phyloP scores from a whole-genome alignment of 1,140 invertebrate species.

The Asbolus verrucosus region DNA sequence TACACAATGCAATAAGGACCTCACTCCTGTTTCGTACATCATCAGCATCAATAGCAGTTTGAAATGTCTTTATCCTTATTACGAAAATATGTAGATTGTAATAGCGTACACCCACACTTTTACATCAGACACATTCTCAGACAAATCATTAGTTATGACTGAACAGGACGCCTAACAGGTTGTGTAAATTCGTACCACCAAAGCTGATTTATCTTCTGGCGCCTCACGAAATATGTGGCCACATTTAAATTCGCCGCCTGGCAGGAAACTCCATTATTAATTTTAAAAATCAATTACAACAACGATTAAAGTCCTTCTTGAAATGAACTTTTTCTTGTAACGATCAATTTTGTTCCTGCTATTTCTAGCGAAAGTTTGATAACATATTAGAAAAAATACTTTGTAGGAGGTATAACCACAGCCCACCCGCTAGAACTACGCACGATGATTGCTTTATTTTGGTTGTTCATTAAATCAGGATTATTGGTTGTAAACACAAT shows the following conservation, averaged over 20 bases:
- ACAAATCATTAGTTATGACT: conserved; percentile 38
- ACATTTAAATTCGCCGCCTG: conserved; percentile 20
- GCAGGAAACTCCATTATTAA: conserved; percentile 1
- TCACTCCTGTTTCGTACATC: conserved; percentile 5
- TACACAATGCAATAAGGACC: conserved; percentile 13
- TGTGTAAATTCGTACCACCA: conserved; percentile 21
- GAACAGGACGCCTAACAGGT: conserved; percentile 25
- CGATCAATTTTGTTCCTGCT: neutral
- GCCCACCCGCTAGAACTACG: too few relatives aligned
- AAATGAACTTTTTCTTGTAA: too few relatives aligned
- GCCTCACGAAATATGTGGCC: conserved; percentile 20
- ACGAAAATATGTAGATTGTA: conserved; percentile 30
- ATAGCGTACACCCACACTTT: conserved; percentile 20
- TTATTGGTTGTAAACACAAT: too few relatives aligned
- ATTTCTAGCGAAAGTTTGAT: too few relatives aligned
- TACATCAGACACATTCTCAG: conserved; percentile 16
- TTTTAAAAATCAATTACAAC: neutral
- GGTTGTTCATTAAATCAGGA: too few relatives aligned
- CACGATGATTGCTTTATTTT: too few relatives aligned
- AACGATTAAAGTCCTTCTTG: too few relatives aligned
- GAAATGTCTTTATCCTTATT: conserved; percentile 24
- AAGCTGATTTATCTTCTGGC: conserved; percentile 35
- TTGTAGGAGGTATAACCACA: too few relatives aligned
- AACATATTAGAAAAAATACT: too few relatives aligned
- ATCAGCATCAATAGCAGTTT: conserved; percentile 16